Evolutionary conservation across 2,888 invertebrate genomes (phyloP).

Genomic region (Andrena flavipes): DNA sequence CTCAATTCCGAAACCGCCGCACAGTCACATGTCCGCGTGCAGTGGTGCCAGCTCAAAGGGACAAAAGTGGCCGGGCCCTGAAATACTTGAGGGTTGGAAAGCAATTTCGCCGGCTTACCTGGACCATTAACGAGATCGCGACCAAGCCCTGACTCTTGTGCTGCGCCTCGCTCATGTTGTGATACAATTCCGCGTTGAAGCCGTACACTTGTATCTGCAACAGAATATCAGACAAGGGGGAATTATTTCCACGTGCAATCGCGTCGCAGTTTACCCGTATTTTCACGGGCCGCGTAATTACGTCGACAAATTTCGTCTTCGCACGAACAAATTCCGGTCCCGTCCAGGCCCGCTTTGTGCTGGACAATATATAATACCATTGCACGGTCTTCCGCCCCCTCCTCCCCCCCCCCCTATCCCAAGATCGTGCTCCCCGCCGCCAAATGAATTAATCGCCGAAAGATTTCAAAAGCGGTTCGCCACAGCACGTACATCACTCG

Average conservation of each 20-base stretch:
- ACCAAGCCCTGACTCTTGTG: constrained; percentile 98
- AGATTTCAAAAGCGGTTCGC: constrained; percentile 38
- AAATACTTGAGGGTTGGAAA: background rate
- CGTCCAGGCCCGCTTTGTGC: constrained; percentile 37
- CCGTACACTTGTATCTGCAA: constrained; percentile 97
- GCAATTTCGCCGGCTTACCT: constrained; percentile 87
- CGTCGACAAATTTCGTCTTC: constrained; percentile 58
- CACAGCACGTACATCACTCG: constrained; percentile 20
- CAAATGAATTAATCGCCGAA: constrained; percentile 49
- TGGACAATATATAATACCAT: constrained; percentile 27
- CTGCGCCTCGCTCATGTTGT: constrained; percentile 98
- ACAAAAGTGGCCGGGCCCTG: background rate
- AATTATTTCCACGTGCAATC: constrained; percentile 57
- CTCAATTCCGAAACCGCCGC: no score
- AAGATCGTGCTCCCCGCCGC: constrained; percentile 25
- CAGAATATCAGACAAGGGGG: constrained; percentile 53
- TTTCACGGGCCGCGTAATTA: constrained; percentile 45
- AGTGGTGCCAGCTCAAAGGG: constrained; percentile 6
- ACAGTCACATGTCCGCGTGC: background rate
- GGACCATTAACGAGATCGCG: constrained; percentile 97
- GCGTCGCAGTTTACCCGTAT: constrained; percentile 26
- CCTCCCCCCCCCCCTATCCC: background rate
- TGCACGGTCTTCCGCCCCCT: background rate
- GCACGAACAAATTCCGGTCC: constrained; percentile 45
- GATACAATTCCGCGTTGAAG: constrained; percentile 98